Evolutionary conservation across 2,797 vertebrate species (phyloP), one percentile per base, ranked within the genome.

Genomic region (Helostoma temminkii): DNA sequence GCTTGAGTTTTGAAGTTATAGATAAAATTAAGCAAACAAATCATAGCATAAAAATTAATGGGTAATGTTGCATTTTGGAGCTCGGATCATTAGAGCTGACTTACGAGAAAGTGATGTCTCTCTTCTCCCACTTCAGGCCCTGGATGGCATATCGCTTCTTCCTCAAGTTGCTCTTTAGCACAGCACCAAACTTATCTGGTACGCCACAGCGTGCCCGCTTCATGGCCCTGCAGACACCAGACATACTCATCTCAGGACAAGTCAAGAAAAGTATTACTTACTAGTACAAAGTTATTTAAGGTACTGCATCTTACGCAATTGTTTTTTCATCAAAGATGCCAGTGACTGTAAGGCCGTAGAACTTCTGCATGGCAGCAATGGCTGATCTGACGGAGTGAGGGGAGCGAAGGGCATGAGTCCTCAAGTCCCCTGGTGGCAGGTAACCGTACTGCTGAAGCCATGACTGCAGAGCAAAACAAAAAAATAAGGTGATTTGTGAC

Each of bases 401-500:
- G 0, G 96, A 96, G 53, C 96, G 95, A 25, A 93, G 91, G 2
- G 94, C 86, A 61, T 97, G 96, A 5, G 95, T 96, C n/a, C 96
- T 94, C 32, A 98, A 88, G 87, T 98, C 96, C 12, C 96, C 96
- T 0, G 97, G 97, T 14, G 96, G 96, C 60, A 97, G 92, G 92
- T 97, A 97, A 6, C 97, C 97, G 56, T 97, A 97, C 75, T 97
- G 96, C 78, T 98, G 97, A 62, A 98, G 91, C 96, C 96, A 98
- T 56, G 91, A 95, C 96, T 97, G 82, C 11, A 71, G 39, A 66
- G 21, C 18, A 39, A 68, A 66, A 14, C 11, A 25, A 47, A 19
- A 39, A 25, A 39, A 52, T 46, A 50, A 45, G 0, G 2, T 22
- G 16, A 30, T n/a, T 42, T 9, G 50, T 37, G 21, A 62, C 12